Conservation (phyloP, 2,888 invertebrate species). For the Conistra vaccinii region DNA sequence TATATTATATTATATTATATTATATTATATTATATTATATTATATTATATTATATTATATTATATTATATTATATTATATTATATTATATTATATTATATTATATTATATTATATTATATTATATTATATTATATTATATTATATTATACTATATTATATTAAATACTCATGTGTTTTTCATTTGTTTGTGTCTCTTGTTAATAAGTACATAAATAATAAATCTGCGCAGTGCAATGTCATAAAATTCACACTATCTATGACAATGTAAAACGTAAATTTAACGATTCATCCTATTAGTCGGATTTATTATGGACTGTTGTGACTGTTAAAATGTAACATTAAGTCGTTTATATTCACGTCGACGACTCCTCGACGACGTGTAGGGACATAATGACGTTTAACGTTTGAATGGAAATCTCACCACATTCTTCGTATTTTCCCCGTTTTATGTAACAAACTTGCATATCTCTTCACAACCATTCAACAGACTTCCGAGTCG, state of each 20-base stretch:
- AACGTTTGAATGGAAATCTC: conserved; percentile 5
- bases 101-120: too few relatives aligned
- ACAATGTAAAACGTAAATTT: conserved; percentile 37
- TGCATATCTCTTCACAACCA: not conserved
- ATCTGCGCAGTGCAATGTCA: not conserved
- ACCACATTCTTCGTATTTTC: not conserved
- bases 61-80: too few relatives aligned
- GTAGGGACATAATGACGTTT: conserved; percentile 6
- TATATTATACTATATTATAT: too few relatives aligned
- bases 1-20: too few relatives aligned
- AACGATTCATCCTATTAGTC: conserved; percentile 47
- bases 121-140: too few relatives aligned
- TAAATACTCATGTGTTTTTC: not conserved
- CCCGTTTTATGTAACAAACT: not conserved
- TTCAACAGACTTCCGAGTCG: not conserved
- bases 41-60: too few relatives aligned
- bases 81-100: too few relatives aligned
- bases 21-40: too few relatives aligned
- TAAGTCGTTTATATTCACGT: conserved; percentile 30
- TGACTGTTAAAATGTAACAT: conserved; percentile 47
- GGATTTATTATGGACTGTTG: conserved; percentile 30
- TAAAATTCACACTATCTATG: conserved; percentile 33
- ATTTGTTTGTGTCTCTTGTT: not conserved
- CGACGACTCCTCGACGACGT: not conserved
- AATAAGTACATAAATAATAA: too few relatives aligned